Evolutionary conservation across 2,797 vertebrate species (phyloP), one percentile per base, ranked within the genome.

Genomic region (Sebastes matsubarae): DNA sequence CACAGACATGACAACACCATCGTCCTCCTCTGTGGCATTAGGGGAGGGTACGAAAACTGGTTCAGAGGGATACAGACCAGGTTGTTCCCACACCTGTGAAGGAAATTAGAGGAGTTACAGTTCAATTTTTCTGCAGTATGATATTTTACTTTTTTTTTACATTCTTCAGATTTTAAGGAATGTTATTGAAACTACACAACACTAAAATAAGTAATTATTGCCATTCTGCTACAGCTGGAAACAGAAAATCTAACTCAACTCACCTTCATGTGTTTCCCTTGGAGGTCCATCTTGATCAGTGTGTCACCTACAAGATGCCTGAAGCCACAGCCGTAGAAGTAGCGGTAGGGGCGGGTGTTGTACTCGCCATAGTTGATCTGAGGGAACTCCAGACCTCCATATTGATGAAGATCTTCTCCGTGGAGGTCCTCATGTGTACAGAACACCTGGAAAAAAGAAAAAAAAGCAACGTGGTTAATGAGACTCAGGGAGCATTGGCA

Each of bases 311-410:
- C 90, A n/a, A 99, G 64, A 83, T 98, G 96, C 78, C 91, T 94
- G 87, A 97, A 97, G n/a, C 97, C 97, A 4, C 97, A 98, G 52
- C 96, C 97, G 0, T 98, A 99, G 91, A 97, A 97, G 94, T 95
- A 99, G 38, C 93, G 94, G 84, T 99, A 98, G 29, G 95, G 96
- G 22, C 68, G 93, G n/a, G 96, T 95, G 54, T 94, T 98, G 94
- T 88, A 97, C 7, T 54, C 76, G 1, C 80, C 32, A 29, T 99
- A 98, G 87, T 98, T 97, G 82, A 99, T 99, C 77, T 97, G 96
- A 25, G 98, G 97, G 85, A 98, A 98, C 89, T 98, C 97, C 75
- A 98, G 67, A 30, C 98, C 97, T 63, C 97, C 97, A 4, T 96
- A 95, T 0, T 95, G 32, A 70, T 96, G 91, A 66, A 98, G 95